Base-by-base conservation (phyloP, 1,140 invertebrate species). In the Oncopeltus fasciatus region DNA sequence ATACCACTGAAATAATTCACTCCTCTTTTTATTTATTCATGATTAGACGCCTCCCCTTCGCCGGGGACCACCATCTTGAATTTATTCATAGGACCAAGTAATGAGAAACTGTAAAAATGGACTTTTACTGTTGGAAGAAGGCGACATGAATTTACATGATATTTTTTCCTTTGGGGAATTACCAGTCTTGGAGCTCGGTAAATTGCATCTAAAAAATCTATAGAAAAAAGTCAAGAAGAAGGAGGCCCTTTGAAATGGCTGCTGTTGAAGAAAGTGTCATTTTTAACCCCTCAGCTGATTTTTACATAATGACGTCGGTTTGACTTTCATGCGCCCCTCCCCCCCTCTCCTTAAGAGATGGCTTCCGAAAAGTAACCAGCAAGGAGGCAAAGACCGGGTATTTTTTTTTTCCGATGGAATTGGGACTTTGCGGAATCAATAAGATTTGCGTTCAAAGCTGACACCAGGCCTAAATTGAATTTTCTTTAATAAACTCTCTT, bases 91-190 rank as follows among this genome's bases (percentile, higher is more conserved):
- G 49, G 20, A 14, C 14, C 21, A 14, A 24, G 49, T 53, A 53
- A 53, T 53, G 49, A 53, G 49, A 53, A 53, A 53, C 49, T 53
- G 49, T 53, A 53, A 53, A 53, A 53, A 53, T 53, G 49, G 49
- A 53, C 49, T 53, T 53, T 53, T 53, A 53, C 49, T 38, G 49
- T 53, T 24, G 20, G 18, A 4, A 38, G 1, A 12, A 18, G 14
- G 49, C 49, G 21, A 9, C 49, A 53, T 53, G 49, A 53, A 53
- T 53, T 53, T 53, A 53, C 49, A 53, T 53, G 49, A 53, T 53
- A 53, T 53, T 53, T 53, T 53, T 53, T 24, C 49, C 49, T 53
- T 53, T 53, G 14, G 24, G 12, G 49, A 53, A 53, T 53, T 53
- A 53, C n/a, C 18, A 53, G 49, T 20, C 49, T n/a, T n/a, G 18